A percentile compares a stretch with the other conserved stretches of the same genome.
Evolutionary conservation across 2,113 vertebrate species (phyloP).

Genomic region (Cromileptes altivelis): DNA sequence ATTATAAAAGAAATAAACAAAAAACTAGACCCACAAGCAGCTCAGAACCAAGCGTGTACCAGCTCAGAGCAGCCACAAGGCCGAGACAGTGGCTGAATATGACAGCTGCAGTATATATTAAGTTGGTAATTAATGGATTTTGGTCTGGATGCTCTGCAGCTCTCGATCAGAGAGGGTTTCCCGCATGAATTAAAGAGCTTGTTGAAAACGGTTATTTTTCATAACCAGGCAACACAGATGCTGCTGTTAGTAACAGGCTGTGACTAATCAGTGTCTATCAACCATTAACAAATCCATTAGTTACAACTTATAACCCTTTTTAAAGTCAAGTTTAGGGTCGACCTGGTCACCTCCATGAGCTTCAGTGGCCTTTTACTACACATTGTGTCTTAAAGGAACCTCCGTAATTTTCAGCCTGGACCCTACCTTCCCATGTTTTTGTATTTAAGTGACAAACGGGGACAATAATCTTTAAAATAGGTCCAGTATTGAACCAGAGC

Average conservation of each 20-base stretch:
- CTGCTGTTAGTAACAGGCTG: background rate
- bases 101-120: background rate
- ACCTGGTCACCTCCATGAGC: background rate
- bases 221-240: background rate
- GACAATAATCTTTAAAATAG: too few relatives aligned
- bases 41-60: too few relatives aligned
- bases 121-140: background rate
- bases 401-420: too few relatives aligned
- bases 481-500: too few relatives aligned
- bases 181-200: background rate
- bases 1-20: too few relatives aligned
- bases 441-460: too few relatives aligned
- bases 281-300: background rate
- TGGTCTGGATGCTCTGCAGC: background rate
- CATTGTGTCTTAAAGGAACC: too few relatives aligned
- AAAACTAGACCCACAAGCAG: too few relatives aligned
- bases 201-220: background rate
- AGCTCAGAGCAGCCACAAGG: background rate
- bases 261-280: background rate
- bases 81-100: too few relatives aligned
- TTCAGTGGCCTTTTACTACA: background rate
- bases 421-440: too few relatives aligned
- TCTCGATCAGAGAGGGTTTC: background rate
- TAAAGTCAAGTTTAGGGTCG: background rate
- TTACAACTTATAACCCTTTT: too few relatives aligned